Conservation (phyloP, 1,140 invertebrate genomes). For the Aphaenogaster ashmeadi region DNA sequence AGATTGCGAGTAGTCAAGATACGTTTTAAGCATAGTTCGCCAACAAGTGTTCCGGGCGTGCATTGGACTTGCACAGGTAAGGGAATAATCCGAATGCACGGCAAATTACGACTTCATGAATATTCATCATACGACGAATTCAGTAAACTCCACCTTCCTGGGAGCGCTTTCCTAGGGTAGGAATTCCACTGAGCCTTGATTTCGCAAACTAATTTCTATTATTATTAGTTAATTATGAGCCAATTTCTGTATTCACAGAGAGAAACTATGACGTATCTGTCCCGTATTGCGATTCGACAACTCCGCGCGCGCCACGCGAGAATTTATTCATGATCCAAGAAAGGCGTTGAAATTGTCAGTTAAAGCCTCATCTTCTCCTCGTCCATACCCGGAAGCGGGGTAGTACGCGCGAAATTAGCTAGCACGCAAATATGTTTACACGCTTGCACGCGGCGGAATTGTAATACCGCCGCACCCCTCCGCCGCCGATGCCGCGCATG, state of each 20-base stretch:
- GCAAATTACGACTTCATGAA: slow-evolving; percentile 26
- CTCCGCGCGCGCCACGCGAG: too few species aligned
- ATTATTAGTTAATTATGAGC: neutral
- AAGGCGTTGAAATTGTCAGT: neutral
- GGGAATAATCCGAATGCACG: slow-evolving; percentile 12
- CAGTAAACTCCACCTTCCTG: neutral
- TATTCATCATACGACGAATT: slow-evolving; percentile 12
- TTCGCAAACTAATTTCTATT: neutral
- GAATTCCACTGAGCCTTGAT: neutral
- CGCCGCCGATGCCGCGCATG: slow-evolving; percentile 3
- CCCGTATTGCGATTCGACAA: neutral
- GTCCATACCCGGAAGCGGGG: neutral
- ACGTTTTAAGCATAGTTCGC: slow-evolving; percentile 10
- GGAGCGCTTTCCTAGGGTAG: neutral
- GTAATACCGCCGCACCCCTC: slow-evolving; percentile 1
- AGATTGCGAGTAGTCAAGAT: slow-evolving; percentile 10
- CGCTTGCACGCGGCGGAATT: slow-evolving; percentile 39
- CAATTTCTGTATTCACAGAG: neutral
- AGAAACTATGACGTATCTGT: neutral
- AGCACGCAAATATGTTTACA: slow-evolving; percentile 75
- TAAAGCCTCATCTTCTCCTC: neutral
- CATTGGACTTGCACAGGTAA: neutral
- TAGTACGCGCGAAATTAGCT: slow-evolving; percentile 65
- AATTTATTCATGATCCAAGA: neutral
- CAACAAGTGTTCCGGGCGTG: neutral